Conservation (phyloP, 2,888 invertebrate species). For the Hirtodrosophila confusa region DNA sequence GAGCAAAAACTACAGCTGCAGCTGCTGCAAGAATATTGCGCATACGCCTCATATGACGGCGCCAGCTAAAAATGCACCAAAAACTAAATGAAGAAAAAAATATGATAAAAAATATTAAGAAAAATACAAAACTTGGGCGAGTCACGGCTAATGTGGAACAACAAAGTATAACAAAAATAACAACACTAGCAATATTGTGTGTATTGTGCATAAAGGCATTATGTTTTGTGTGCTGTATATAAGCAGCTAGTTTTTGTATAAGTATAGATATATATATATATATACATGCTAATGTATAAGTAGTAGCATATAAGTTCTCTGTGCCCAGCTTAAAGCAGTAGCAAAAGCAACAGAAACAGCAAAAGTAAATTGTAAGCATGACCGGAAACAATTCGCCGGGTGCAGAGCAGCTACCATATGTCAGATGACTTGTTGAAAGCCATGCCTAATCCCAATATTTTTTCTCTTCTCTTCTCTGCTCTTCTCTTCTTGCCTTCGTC, state of each 20-base stretch:
- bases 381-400: conserved; percentile 54
- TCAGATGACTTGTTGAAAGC: conserved; percentile 63
- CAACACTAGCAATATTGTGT: conserved; percentile 8
- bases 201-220: conserved; percentile 1
- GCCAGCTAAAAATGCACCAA: conserved; percentile 45
- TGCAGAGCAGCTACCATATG: conserved; percentile 20
- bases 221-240: conserved; percentile 32
- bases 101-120: neutral
- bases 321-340: conserved; percentile 45
- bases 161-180: conserved; percentile 20
- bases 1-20: conserved; percentile 22
- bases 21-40: conserved; percentile 51
- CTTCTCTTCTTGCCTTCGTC: conserved; percentile 1
- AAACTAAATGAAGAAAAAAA: conserved; percentile 16
- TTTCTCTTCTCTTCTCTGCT: neutral
- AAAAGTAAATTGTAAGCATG: conserved; percentile 58
- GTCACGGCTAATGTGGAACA: conserved; percentile 51
- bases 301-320: conserved; percentile 15
- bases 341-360: conserved; percentile 15
- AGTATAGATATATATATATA: conserved; percentile 11
- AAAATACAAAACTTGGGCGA: conserved; percentile 11
- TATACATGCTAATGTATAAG: conserved; percentile 14
- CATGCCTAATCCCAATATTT: conserved; percentile 36
- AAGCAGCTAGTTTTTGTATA: conserved; percentile 14
- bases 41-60: conserved; percentile 59